Conservation (phyloP, 2,888 invertebrate species). For the Sphinx pinastri region DNA sequence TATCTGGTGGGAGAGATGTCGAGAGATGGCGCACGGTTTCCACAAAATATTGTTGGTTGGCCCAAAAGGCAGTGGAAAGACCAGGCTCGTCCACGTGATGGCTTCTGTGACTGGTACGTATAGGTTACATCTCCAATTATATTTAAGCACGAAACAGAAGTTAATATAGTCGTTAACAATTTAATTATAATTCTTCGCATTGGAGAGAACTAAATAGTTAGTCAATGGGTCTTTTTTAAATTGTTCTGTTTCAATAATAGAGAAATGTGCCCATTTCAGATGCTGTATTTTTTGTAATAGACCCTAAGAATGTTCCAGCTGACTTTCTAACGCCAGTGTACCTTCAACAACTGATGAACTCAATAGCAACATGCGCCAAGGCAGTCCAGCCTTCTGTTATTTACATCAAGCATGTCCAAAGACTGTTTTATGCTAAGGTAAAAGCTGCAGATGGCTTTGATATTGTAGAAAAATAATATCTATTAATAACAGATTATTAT, state of each 20-base stretch:
- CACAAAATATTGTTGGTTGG: conserved; percentile 61
- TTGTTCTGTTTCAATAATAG: no score
- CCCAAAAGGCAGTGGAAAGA: conserved; percentile 58
- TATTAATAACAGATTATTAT: background rate
- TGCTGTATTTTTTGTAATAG: conserved; percentile 62
- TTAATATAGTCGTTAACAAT: no score
- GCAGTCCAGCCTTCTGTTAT: conserved; percentile 64
- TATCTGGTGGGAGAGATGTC: conserved; percentile 69
- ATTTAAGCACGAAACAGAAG: no score
- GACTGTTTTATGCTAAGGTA: conserved; percentile 61
- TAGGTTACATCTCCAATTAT: no score
- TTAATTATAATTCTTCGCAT: no score
- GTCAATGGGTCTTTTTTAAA: background rate
- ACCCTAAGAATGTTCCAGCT: conserved; percentile 44
- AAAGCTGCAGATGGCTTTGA: background rate
- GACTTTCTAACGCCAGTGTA: conserved; percentile 42
- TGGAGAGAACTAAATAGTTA: no score
- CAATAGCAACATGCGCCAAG: conserved; percentile 53
- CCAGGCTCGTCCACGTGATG: conserved; percentile 54
- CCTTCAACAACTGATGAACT: conserved; percentile 45
- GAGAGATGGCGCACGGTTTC: conserved; percentile 49
- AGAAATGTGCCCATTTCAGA: conserved; percentile 45
- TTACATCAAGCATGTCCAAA: conserved; percentile 58
- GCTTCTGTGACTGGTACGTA: conserved; percentile 59
- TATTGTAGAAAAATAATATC: background rate